phyloP scores from a whole-genome alignment of 2,113 vertebrate genomes.

The Sorex fumeus region DNA sequence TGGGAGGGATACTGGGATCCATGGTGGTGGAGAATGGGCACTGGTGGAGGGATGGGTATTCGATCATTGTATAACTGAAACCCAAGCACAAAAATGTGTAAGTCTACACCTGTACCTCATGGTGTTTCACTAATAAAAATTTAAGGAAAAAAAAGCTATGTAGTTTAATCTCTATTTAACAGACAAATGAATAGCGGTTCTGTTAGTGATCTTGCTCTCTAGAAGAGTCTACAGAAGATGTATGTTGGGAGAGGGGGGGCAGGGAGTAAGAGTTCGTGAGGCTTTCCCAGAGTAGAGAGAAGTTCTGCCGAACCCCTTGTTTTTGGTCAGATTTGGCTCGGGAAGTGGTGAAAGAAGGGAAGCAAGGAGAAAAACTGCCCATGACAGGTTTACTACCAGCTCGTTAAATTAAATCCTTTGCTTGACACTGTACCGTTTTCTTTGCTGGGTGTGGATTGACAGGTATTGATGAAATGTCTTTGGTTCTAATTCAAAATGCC shows the following conservation, averaged over 20 bases:
- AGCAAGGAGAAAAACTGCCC: slow-evolving; percentile 59
- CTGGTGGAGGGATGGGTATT: too few species aligned
- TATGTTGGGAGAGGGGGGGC: background rate
- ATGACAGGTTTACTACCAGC: slow-evolving; percentile 65
- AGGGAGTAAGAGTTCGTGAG: background rate
- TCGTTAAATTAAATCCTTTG: slow-evolving; percentile 67
- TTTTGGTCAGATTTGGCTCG: slow-evolving; percentile 56
- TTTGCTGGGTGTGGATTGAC: slow-evolving; percentile 70
- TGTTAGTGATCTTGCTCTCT: background rate
- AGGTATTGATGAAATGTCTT: slow-evolving; percentile 71
- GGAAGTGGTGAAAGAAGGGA: slow-evolving; percentile 68
- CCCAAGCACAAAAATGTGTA: too few species aligned
- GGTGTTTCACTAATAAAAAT: too few species aligned
- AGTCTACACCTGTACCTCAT: too few species aligned
- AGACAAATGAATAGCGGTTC: background rate
- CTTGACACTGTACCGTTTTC: slow-evolving; percentile 68
- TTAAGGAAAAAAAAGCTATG: background rate
- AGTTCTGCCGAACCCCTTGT: slow-evolving; percentile 26
- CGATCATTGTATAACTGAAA: too few species aligned
- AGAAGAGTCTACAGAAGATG: background rate
- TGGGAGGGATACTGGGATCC: too few species aligned
- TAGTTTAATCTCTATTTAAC: slow-evolving; percentile 48
- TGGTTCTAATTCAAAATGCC: slow-evolving; percentile 67
- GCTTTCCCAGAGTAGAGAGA: slow-evolving; percentile 4
- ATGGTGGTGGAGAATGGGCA: too few species aligned